A percentile compares a stretch with the other conserved stretches of the same genome.
These are phyloP conservation scores for Halocaridina rubra DNA, from an alignment of 2,888 invertebrate species.

Conservation along the genomic window DNA sequence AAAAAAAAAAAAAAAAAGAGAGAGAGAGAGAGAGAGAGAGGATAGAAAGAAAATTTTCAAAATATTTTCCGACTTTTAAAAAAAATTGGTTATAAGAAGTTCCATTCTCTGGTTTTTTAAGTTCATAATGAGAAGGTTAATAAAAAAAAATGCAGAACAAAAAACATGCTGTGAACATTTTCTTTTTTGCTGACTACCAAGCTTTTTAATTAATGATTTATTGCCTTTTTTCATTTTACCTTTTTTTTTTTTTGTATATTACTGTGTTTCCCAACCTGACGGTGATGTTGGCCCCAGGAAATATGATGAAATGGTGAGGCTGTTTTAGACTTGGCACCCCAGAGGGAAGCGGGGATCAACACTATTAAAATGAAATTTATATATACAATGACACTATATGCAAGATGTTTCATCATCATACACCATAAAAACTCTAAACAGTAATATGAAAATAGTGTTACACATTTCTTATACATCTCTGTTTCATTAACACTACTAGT, in stretches of 20 bases:
- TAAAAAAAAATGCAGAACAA: too few species aligned
- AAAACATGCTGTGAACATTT: too few species aligned
- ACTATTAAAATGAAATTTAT: not conserved
- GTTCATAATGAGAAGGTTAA: too few species aligned
- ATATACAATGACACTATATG: not conserved
- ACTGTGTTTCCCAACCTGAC: not conserved
- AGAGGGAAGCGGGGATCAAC: constrained; percentile 43
- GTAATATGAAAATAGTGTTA: too few species aligned
- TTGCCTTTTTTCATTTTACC: too few species aligned
- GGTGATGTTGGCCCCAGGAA: not conserved
- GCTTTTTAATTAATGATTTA: not conserved
- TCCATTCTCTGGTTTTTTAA: not conserved
- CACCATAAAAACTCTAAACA: not conserved
- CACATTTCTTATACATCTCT: too few species aligned
- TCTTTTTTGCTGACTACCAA: not conserved
- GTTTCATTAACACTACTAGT: too few species aligned
- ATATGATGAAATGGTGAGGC: not conserved
- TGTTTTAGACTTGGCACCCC: constrained; percentile 43
- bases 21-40: not conserved
- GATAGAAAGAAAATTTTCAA: not conserved
- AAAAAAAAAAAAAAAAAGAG: not conserved
- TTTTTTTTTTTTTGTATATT: too few species aligned
- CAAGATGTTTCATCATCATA: not conserved
- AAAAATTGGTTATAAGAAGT: too few species aligned
- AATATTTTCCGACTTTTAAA: too few species aligned